phyloP scores from a whole-genome alignment of 1,140 invertebrate genomes.

The Meloidogyne floridensis region DNA sequence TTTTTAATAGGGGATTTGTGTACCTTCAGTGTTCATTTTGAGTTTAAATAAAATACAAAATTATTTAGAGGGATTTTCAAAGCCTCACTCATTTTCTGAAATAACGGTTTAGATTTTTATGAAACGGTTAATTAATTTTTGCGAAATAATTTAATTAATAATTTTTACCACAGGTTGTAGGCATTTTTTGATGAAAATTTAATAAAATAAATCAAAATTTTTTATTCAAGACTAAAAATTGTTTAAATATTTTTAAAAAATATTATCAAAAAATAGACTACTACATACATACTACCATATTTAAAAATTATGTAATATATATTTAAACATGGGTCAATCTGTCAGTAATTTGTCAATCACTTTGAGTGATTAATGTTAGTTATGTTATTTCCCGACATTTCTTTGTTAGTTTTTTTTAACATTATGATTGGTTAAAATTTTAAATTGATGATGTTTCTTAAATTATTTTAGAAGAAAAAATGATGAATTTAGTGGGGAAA shows the following conservation, averaged over 20 bases:
- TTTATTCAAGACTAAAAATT: too few species aligned
- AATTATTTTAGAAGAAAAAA: neutral
- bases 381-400: neutral
- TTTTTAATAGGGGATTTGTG: too few species aligned
- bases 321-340: neutral
- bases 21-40: too few species aligned
- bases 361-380: slow-evolving; percentile 5
- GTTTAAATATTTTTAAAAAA: too few species aligned
- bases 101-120: neutral
- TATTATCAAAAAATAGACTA: too few species aligned
- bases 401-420: neutral
- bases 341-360: slow-evolving; percentile 21
- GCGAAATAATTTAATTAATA: neutral
- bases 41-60: too few species aligned
- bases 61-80: too few species aligned
- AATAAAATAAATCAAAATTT: neutral
- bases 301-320: slow-evolving; percentile 12
- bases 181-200: slow-evolving; percentile 11
- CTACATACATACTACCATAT: too few species aligned
- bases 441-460: too few species aligned
- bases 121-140: too few species aligned
- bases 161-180: slow-evolving; percentile 28
- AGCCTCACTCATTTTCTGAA: neutral
- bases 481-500: neutral
- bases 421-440: neutral